Conservation (phyloP, 1,140 invertebrate genomes). For the Octopus bimaculoides region DNA sequence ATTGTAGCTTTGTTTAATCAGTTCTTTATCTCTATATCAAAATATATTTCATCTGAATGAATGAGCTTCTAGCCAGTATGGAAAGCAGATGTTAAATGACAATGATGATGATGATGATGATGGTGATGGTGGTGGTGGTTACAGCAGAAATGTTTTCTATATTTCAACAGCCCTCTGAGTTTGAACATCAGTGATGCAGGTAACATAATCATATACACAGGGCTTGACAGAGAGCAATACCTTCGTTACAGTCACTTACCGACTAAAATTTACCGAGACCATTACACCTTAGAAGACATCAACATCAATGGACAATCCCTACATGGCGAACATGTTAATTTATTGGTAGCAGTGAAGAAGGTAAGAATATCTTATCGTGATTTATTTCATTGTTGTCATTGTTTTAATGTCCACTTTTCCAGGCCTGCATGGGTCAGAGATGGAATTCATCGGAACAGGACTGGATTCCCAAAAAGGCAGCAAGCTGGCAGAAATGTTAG, state of each 20-base stretch:
- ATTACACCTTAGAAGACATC: constrained; percentile 51
- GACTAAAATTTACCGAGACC: constrained; percentile 47
- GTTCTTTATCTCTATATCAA: no score
- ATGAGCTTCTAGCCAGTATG: no score
- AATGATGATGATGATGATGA: no score
- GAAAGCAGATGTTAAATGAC: no score
- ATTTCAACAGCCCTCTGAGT: constrained; percentile 38
- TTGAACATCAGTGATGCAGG: constrained; percentile 47
- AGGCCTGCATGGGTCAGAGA: background rate
- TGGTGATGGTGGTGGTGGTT: no score
- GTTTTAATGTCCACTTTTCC: background rate
- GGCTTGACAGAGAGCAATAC: constrained; percentile 32
- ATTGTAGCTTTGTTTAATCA: no score
- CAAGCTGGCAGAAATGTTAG: no score
- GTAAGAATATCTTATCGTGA: constrained; percentile 24
- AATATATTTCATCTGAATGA: no score
- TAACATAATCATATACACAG: constrained; percentile 35
- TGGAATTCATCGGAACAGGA: no score
- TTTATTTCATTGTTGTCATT: background rate
- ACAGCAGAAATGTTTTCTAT: background rate
- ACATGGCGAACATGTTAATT: constrained; percentile 46
- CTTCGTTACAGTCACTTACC: constrained; percentile 36
- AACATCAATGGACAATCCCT: constrained; percentile 45
- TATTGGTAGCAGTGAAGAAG: constrained; percentile 45
- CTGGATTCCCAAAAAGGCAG: no score